Conservation (phyloP, 2,888 invertebrate genomes). For the Iselma pallidipennis region DNA sequence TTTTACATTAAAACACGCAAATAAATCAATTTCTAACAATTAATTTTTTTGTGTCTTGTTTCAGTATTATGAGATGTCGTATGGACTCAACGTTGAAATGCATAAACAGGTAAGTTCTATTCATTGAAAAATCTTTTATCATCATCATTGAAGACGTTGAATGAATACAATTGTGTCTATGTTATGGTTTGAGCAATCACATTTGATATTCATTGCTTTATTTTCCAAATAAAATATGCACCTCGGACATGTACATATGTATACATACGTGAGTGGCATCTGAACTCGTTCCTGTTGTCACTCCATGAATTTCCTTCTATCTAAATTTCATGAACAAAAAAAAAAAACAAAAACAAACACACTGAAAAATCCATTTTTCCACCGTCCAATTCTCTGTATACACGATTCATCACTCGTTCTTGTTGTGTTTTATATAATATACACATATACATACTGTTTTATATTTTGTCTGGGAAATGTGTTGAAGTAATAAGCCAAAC, state of each 20-base stretch:
- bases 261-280: conserved; percentile 3
- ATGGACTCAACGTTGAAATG: conserved; percentile 96
- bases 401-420: not conserved
- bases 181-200: not conserved
- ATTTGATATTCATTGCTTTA: not conserved
- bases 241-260: conserved; percentile 8
- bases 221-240: not conserved
- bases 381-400: conserved; percentile 2
- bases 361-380: not conserved
- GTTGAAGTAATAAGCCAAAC: conserved; percentile 36
- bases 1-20: not conserved
- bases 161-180: no score
- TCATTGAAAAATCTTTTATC: not conserved
- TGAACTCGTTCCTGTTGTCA: not conserved
- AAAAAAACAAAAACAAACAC: no score
- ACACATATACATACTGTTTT: not conserved
- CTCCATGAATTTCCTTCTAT: not conserved
- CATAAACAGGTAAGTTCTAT: conserved; percentile 84
- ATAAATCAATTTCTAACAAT: not conserved
- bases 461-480: conserved; percentile 12
- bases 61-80: conserved; percentile 98
- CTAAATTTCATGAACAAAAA: not conserved
- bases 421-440: not conserved
- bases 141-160: not conserved
- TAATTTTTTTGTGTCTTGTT: conserved; percentile 59